Evolutionary conservation across 2,888 invertebrate species (phyloP), one percentile per base, ranked within the genome.

Genomic region (Suillia variegata): DNA sequence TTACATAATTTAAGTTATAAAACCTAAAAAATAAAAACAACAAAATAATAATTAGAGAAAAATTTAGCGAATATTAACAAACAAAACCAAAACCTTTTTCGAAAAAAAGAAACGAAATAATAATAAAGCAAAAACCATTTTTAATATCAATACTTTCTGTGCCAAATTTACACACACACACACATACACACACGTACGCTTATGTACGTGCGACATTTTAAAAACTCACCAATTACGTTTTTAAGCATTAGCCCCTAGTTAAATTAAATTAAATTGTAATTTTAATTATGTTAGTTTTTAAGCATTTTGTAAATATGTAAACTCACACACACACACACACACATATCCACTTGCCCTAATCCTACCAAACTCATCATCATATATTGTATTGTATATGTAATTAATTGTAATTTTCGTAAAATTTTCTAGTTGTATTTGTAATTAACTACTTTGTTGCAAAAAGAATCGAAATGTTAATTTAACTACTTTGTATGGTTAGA

Each of bases 71-170:
- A n/a, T n/a, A n/a, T n/a, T n/a, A n/a, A n/a, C n/a, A n/a, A n/a
- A n/a, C n/a, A n/a, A n/a, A n/a, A n/a, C n/a, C n/a, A n/a, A n/a
- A n/a, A n/a, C n/a, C n/a, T n/a, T n/a, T n/a, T n/a, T n/a, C n/a
- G n/a, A n/a, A n/a, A n/a, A n/a, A n/a, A n/a, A n/a, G n/a, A n/a
- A n/a, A n/a, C n/a, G n/a, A n/a, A n/a, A n/a, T n/a, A n/a, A n/a
- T n/a, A n/a, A n/a, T 26, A 5, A 5, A 26, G 26, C 26, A 6
- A 70, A 67, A 73, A 71, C 70, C 70, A 66, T 69, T 68, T 59
- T 17, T 33, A 65, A 52, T 42, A 42, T 18, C 13, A 33, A 34
- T 56, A 34, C 13, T 54, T 50, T 55, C 45, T 59, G 63, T 63
- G 61, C 61, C 63, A 63, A 63, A 59, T 60, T 59, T 58, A 56